Evolutionary conservation across 2,797 vertebrate genomes (phyloP).

Genomic region (Pitangus sulphuratus): DNA sequence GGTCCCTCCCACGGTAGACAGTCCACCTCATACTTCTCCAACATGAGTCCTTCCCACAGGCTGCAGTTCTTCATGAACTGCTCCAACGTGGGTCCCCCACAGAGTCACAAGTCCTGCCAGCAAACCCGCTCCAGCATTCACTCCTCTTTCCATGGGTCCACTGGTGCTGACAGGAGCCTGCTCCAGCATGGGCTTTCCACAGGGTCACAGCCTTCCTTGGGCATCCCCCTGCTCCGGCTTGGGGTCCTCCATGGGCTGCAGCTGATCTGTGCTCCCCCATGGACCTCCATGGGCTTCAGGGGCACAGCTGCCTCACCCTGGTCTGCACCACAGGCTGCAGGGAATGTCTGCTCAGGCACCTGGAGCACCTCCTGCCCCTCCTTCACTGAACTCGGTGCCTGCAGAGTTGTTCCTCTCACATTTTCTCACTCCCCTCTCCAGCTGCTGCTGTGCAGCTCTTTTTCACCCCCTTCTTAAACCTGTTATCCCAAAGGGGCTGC

Average conservation of each 20-base stretch:
- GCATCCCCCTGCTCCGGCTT: background rate
- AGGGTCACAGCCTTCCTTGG: background rate
- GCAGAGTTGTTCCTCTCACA: background rate
- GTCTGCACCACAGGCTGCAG: background rate
- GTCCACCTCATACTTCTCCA: background rate
- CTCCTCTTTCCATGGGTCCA: background rate
- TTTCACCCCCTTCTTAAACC: background rate
- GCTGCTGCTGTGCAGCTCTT: background rate
- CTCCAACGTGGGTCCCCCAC: background rate
- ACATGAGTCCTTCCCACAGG: fast-evolving
- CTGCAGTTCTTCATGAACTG: background rate
- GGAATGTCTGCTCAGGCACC: fast-evolving
- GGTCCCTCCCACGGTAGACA: background rate
- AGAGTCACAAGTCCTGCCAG: background rate
- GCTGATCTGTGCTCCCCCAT: background rate
- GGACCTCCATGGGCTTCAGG: background rate
- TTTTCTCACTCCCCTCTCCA: background rate
- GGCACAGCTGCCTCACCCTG: background rate
- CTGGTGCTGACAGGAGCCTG: background rate
- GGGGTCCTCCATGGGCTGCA: background rate
- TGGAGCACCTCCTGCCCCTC: background rate
- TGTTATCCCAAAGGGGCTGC: background rate
- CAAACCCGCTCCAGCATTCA: background rate
- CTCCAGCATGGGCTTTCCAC: background rate
- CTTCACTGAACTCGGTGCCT: background rate